phyloP scores from a whole-genome alignment of 1,140 invertebrate genomes.

The Drosophila pseudoananassae region DNA sequence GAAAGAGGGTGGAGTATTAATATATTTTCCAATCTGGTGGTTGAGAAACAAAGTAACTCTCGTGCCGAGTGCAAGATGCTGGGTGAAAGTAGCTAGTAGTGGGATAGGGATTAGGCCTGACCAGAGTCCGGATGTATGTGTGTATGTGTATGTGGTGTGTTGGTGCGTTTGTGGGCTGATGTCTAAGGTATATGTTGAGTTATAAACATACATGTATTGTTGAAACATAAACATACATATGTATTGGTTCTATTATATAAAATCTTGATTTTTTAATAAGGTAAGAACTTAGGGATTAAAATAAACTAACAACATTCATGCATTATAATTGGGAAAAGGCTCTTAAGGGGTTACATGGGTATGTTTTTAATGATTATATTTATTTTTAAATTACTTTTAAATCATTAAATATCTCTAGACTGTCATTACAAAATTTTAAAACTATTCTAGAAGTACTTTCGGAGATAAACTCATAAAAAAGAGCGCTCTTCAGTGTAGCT shows the following conservation, averaged over 20 bases:
- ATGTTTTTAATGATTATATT: too few relatives aligned
- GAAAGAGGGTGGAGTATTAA: constrained; percentile 6
- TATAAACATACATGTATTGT: too few relatives aligned
- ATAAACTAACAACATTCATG: neutral
- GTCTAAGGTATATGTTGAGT: constrained; percentile 33
- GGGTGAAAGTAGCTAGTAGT: constrained; percentile 13
- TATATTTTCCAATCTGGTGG: neutral
- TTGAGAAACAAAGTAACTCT: constrained; percentile 43
- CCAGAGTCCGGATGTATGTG: constrained; percentile 13
- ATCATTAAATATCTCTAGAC: too few relatives aligned
- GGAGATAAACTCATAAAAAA: too few relatives aligned
- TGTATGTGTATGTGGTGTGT: constrained; percentile 15
- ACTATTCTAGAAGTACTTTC: too few relatives aligned
- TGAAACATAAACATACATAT: too few relatives aligned
- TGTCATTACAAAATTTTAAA: too few relatives aligned
- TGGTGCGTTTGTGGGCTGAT: constrained; percentile 19
- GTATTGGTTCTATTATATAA: too few relatives aligned
- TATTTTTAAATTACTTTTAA: too few relatives aligned
- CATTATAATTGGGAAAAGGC: neutral
- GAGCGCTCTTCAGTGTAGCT: too few relatives aligned
- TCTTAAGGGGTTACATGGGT: too few relatives aligned
- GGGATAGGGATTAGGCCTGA: constrained; percentile 19
- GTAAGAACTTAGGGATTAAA: neutral
- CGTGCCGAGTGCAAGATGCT: constrained; percentile 57
- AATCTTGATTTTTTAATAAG: too few relatives aligned